phyloP scores from a whole-genome alignment of 1,140 invertebrate genomes.

The Forficula auricularia region DNA sequence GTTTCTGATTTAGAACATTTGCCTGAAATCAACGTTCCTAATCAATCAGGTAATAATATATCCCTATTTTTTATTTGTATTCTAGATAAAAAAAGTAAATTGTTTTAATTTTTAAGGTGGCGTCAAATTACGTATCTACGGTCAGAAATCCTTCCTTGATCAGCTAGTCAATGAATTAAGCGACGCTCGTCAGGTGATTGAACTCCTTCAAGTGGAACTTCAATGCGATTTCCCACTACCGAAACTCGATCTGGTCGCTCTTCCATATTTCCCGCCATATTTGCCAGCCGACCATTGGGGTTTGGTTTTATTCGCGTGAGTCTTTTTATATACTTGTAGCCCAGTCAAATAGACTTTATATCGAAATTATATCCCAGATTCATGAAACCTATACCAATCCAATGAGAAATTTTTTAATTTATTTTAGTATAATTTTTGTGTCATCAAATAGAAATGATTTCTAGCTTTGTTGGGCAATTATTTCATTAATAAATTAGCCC shows the following conservation, averaged over 20 bases:
- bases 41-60: neutral
- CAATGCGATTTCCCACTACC: conserved; percentile 46
- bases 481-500: too few relatives aligned
- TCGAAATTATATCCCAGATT: too few relatives aligned
- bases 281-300: conserved; percentile 56
- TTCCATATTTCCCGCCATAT: conserved; percentile 55
- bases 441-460: too few relatives aligned
- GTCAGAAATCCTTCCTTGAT: conserved; percentile 44
- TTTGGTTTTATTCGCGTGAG: conserved; percentile 54
- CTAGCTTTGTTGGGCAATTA: too few relatives aligned
- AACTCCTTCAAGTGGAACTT: conserved; percentile 51
- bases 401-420: too few relatives aligned
- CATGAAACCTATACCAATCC: too few relatives aligned
- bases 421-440: too few relatives aligned
- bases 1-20: conserved; percentile 46
- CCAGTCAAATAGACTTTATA: too few relatives aligned
- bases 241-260: conserved; percentile 63
- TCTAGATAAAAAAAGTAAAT: neutral
- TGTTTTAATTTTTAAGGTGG: conserved; percentile 11
- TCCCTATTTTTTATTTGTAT: too few relatives aligned
- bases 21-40: neutral
- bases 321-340: conserved; percentile 10
- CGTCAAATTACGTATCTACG: conserved; percentile 45
- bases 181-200: conserved; percentile 41
- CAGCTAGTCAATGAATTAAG: conserved; percentile 41